Conservation (phyloP, 2,113 vertebrate species). For the Drymodes brunneopygia region DNA sequence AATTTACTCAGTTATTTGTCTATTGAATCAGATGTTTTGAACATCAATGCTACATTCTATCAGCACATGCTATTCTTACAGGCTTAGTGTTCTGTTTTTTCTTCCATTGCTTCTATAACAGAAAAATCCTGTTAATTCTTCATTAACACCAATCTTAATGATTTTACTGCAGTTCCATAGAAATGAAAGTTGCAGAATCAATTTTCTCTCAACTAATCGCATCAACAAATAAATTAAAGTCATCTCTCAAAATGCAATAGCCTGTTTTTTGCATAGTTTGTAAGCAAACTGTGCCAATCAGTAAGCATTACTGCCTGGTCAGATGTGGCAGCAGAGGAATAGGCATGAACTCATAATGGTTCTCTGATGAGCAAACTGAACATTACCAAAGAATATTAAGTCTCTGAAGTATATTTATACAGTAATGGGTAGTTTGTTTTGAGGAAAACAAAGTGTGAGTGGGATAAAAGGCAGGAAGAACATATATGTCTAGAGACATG, state of each 20-base stretch:
- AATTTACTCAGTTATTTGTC: not conserved
- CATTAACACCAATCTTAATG: not conserved
- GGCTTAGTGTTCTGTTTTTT: not conserved
- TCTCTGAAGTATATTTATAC: not conserved
- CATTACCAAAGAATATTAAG: not conserved
- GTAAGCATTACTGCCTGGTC: not conserved
- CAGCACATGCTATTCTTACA: not conserved
- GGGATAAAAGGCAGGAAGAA: not conserved
- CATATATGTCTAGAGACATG: not conserved
- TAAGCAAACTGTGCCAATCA: not conserved
- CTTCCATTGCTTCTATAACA: not conserved
- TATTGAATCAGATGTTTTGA: not conserved
- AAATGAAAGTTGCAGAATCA: not conserved
- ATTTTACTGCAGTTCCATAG: not conserved
- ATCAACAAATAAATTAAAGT: not conserved
- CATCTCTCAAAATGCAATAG: not conserved
- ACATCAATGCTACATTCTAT: fast-evolving
- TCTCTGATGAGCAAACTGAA: not conserved
- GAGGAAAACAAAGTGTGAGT: not conserved
- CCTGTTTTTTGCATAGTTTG: not conserved
- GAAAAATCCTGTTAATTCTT: not conserved
- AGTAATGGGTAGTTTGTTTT: not conserved
- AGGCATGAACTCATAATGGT: not conserved
- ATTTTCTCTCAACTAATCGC: not conserved
- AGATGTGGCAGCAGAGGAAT: not conserved